A percentile compares a stretch with the other conserved stretches of the same genome.
Evolutionary conservation across 2,113 vertebrate species (phyloP).

Genomic region (Odocoileus hemionus): DNA sequence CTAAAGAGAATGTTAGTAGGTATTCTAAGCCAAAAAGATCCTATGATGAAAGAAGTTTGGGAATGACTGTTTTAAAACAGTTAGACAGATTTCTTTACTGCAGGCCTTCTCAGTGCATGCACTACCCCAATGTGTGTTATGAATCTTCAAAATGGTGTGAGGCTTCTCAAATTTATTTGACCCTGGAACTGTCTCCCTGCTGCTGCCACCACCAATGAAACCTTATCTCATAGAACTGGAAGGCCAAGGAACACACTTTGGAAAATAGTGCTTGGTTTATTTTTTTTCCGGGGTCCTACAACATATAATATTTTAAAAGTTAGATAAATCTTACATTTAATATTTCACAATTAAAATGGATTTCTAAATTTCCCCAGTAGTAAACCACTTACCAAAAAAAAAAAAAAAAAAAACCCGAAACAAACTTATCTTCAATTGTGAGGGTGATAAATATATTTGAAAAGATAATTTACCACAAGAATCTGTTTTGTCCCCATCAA

Average conservation of each 20-base stretch:
- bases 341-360: not conserved
- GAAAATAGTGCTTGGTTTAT: not conserved
- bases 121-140: too few relatives aligned
- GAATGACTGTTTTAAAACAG: not conserved
- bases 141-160: not conserved
- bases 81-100: not conserved
- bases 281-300: not conserved
- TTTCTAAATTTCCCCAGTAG: not conserved
- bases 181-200: not conserved
- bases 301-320: not conserved
- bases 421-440: not conserved
- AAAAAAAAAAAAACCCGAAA: not conserved
- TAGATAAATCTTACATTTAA: not conserved
- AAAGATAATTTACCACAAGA: not conserved
- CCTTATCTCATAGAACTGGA: not conserved
- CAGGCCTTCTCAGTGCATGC: not conserved
- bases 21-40: not conserved
- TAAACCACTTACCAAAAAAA: not conserved
- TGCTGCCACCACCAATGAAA: not conserved
- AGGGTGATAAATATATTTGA: not conserved
- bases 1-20: not conserved
- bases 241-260: not conserved
- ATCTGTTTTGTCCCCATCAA: not conserved
- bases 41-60: not conserved
- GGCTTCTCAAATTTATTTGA: not conserved